Evolutionary conservation across 2,113 vertebrate species (phyloP).

Genomic region (Ictalurus punctatus): DNA sequence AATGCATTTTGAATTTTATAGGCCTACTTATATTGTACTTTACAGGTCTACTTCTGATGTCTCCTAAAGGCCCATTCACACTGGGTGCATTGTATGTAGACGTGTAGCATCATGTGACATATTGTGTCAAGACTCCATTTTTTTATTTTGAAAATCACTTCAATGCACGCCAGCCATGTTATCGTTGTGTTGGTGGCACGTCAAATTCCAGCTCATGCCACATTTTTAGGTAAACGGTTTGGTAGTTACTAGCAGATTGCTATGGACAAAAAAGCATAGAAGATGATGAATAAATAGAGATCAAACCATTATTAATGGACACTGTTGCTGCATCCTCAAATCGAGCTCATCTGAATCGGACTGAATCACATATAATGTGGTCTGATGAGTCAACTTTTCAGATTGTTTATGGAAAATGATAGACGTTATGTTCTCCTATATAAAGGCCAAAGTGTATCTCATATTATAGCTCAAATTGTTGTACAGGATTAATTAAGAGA

Average conservation of each 20-base stretch:
- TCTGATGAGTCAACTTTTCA: not conserved
- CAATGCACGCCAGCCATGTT: not conserved
- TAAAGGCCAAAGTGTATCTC: not conserved
- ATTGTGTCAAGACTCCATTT: not conserved
- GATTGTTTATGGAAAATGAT: not conserved
- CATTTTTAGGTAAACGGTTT: not conserved
- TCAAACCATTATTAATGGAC: not conserved
- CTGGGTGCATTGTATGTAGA: not conserved
- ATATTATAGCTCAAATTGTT: too few species aligned
- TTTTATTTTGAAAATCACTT: not conserved
- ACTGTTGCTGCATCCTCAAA: not conserved
- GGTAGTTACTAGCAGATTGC: not conserved
- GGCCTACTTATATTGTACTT: not conserved
- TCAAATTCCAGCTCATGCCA: not conserved
- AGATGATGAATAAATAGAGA: not conserved
- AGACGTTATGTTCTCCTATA: not conserved
- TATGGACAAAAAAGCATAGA: not conserved
- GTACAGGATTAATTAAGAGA: too few species aligned
- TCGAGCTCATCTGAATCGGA: not conserved
- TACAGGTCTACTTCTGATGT: not conserved
- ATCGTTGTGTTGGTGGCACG: not conserved
- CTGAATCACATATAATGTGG: not conserved
- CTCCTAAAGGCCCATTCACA: not conserved
- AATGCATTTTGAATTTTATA: not conserved
- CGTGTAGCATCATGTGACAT: not conserved